Percentiles rank a stretch among this genome's conserved stretches.
phyloP scores from a whole-genome alignment of 2,113 vertebrate genomes.

The Pogona vitticeps region DNA sequence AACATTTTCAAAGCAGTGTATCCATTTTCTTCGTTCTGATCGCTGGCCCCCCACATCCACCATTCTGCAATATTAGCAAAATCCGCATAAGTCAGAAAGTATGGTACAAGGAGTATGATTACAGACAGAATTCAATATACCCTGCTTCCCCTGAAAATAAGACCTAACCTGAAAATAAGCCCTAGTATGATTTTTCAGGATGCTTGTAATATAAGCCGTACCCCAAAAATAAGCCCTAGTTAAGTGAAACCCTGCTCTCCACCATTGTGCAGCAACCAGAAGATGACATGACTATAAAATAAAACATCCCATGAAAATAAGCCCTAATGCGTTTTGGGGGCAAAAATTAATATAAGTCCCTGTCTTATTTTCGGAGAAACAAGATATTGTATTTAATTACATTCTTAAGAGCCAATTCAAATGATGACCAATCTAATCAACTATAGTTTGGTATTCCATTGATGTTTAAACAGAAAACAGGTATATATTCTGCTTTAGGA shows the following conservation, averaged over 20 bases:
- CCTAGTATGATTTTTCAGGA: too few relatives aligned
- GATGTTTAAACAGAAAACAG: conserved; percentile 11
- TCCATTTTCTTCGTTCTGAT: conserved; percentile 98
- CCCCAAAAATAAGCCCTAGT: too few relatives aligned
- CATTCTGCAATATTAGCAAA: conserved; percentile 85
- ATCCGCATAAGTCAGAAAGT: conserved; percentile 46
- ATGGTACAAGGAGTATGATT: conserved; percentile 9
- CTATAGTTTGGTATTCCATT: neutral
- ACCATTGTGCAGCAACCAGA: too few relatives aligned
- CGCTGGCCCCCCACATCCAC: conserved; percentile 96
- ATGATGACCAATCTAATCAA: neutral
- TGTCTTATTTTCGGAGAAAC: too few relatives aligned
- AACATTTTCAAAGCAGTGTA: conserved; percentile 98
- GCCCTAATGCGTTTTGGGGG: too few relatives aligned
- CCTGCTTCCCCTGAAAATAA: too few relatives aligned
- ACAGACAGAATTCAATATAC: neutral
- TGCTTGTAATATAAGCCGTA: too few relatives aligned
- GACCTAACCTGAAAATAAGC: too few relatives aligned
- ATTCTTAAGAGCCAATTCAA: neutral
- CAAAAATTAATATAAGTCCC: too few relatives aligned
- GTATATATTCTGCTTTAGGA: neutral
- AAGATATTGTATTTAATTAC: conserved; percentile 23
- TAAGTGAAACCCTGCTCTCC: too few relatives aligned
- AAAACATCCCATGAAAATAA: too few relatives aligned
- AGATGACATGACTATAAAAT: too few relatives aligned